Evolutionary conservation across 1,140 invertebrate genomes (phyloP), one percentile per base, ranked within the genome.

Genomic region (Helicoverpa zea): DNA sequence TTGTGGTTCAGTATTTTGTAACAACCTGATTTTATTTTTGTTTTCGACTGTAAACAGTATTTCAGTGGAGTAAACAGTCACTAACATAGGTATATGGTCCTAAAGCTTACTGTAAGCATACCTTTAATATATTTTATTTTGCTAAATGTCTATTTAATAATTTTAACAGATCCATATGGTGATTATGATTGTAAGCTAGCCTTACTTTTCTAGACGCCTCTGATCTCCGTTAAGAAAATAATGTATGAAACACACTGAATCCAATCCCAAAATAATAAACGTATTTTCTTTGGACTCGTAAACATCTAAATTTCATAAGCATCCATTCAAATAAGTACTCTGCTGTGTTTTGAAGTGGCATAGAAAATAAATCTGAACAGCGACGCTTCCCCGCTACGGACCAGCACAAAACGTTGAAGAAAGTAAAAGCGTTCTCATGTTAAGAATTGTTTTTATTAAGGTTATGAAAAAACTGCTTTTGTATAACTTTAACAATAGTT

Each of bases 391-490:
- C 81, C 66, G 66, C 43, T 61, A 80, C 58, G 35, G n/a, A 54
- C 30, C 74, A 81, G 77, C 81, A 88, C 89, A 88, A 87, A 87
- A 88, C 72, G 80, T 76, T 43, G 86, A 88, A 88, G 90, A 92
- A 92, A 92, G 91, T 92, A 91, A 92, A 88, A 91, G 89, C 87
- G 82, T 90, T 90, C 81, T 86, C 83, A 66, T 87, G 86, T 88
- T 86, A 84, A 82, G 80, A 81, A 82, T 84, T 81, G 86, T 88
- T 88, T 90, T 89, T 88, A 81, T 91, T 83, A 81, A 81, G 63
- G 77, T 51, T 47, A 52, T 82, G 81, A 84, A 86, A 87, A 86
- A 68, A 63, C 70, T 66, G n/a, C 68, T 79, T 80, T 86, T 91
- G 83, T 87, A 79, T 85, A 78, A 79, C 63, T 14, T 83, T 63